phyloP scores from a whole-genome alignment of 2,113 vertebrate species.

The Erythrolamprus reginae region DNA sequence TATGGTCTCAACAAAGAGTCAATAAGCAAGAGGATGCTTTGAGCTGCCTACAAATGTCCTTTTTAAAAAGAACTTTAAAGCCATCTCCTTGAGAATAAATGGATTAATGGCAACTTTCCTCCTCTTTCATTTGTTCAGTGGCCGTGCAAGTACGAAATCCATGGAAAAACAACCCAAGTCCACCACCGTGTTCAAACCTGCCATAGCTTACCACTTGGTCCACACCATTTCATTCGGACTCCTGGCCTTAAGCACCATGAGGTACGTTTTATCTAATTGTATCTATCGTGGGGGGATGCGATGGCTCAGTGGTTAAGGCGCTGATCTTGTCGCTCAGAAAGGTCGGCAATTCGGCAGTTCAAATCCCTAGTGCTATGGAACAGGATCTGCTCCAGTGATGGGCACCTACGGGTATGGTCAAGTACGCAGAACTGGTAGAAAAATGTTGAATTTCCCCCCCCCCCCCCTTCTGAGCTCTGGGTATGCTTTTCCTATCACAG shows the following conservation, averaged over 20 bases:
- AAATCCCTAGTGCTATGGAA: no score
- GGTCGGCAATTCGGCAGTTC: no score
- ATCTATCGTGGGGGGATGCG: neutral
- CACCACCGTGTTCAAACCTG: constrained; percentile 70
- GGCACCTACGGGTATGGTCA: no score
- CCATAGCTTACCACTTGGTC: constrained; percentile 84
- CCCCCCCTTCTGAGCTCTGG: no score
- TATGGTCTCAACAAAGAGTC: neutral
- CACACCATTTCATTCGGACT: constrained; percentile 87
- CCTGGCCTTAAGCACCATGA: constrained; percentile 94
- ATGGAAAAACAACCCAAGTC: constrained; percentile 46
- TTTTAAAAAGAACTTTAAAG: neutral
- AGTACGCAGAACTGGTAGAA: no score
- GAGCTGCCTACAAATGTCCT: neutral
- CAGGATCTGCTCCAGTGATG: no score
- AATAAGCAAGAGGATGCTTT: constrained; percentile 4
- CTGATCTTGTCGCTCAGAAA: no score
- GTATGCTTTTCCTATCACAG: no score
- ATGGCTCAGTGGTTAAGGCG: no score
- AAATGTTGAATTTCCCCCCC: no score
- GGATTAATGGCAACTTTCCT: no score
- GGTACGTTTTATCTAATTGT: constrained; percentile 66
- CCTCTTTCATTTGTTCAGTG: constrained; percentile 36
- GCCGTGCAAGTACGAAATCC: constrained; percentile 35
- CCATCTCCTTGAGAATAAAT: no score